Evolutionary conservation across 2,888 invertebrate genomes (phyloP), one percentile per base, ranked within the genome.

Genomic region (Phorcus lineatus): DNA sequence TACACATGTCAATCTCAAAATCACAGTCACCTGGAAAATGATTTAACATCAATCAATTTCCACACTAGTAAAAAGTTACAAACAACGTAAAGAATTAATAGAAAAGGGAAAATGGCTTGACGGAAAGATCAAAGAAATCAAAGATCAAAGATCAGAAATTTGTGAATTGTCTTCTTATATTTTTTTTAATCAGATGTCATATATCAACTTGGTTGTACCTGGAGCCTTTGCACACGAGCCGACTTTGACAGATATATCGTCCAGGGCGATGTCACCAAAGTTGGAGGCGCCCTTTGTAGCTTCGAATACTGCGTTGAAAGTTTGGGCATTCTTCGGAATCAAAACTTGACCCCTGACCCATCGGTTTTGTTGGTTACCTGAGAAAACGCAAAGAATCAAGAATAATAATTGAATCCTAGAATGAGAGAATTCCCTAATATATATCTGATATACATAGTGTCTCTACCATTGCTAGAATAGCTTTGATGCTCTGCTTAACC

Each of bases 1-100:
- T 82, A 82, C 91, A 91, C 13, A 83, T 28, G 53, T 88, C 87
- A 1, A 79, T 79, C 77, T 91, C 91, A 87, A 91, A 91, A 67
- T 88, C 86, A 81, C 91, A 91, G 74, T 84, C 84, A 16, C 88
- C 88, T 87, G 66, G 7, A 53, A 77, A 31, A 31, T 2, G 53
- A 22, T 55, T 82, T 36, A 6, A 36, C 7, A 6, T 36, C 3
- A 36, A 36, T 7, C 7, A 6, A 6, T 7, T 6, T 6, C 7
- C 36, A 36, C 36, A 36, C 4, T 36, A n/a, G n/a, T n/a, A n/a
- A n/a, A n/a, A n/a, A n/a, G n/a, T n/a, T n/a, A n/a, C n/a, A n/a
- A n/a, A n/a, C n/a, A n/a, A n/a, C n/a, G n/a, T n/a, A n/a, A n/a
- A n/a, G n/a, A n/a, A n/a, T n/a, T n/a, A n/a, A n/a, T n/a, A n/a